phyloP scores from a whole-genome alignment of 2,888 invertebrate genomes.

The Mythimna ferrago region DNA sequence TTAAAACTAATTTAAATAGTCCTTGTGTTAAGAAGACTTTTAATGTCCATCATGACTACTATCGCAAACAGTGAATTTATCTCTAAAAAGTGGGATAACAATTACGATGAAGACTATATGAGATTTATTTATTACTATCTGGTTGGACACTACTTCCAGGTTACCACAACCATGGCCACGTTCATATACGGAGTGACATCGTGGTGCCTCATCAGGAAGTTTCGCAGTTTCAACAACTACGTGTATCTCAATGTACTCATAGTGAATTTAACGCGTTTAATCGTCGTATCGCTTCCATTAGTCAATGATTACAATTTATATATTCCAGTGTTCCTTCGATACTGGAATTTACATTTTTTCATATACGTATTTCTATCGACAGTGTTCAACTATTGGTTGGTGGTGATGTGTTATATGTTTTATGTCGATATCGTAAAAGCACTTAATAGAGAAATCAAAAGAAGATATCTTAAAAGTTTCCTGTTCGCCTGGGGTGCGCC shows the following conservation, averaged over 20 bases:
- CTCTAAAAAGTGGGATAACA: neutral
- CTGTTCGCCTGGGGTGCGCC: slow-evolving; percentile 42
- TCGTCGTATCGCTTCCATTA: slow-evolving; percentile 1
- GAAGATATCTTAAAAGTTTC: slow-evolving; percentile 23
- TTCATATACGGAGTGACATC: slow-evolving; percentile 42
- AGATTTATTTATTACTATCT: neutral
- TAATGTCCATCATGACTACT: slow-evolving; percentile 4
- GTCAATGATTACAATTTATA: neutral
- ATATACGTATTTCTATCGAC: neutral
- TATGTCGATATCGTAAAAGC: slow-evolving; percentile 45
- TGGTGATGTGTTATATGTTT: slow-evolving; percentile 36
- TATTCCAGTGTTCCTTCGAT: neutral
- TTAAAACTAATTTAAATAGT: neutral
- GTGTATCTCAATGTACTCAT: slow-evolving; percentile 32
- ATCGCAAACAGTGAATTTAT: neutral
- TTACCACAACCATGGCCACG: neutral
- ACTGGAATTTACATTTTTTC: neutral
- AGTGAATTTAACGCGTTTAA: slow-evolving; percentile 19
- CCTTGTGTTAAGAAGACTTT: neutral
- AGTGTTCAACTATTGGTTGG: slow-evolving; percentile 32
- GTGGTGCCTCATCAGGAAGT: slow-evolving; percentile 41
- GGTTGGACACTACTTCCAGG: slow-evolving; percentile 2
- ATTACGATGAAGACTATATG: neutral
- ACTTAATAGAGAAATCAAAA: slow-evolving; percentile 14
- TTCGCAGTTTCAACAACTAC: slow-evolving; percentile 41